phyloP scores from a whole-genome alignment of 2,113 vertebrate species.

The Erinaceus europaeus region DNA sequence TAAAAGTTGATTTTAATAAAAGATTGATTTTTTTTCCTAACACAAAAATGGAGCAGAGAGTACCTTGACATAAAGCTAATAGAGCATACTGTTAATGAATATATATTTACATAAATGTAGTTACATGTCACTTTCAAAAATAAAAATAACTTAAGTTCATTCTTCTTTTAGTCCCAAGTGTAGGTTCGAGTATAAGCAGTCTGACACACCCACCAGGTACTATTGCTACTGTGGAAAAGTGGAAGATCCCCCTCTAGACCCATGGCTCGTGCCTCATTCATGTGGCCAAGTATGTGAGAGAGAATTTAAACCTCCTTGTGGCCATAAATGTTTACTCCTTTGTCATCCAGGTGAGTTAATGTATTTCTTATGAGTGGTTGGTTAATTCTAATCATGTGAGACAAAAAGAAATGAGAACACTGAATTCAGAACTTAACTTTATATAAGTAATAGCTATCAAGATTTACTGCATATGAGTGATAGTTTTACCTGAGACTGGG shows the following conservation, averaged over 20 bases:
- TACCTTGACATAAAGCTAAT: neutral
- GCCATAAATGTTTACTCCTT: constrained; percentile 95
- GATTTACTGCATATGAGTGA: no score
- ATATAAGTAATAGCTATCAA: no score
- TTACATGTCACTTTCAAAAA: constrained; percentile 17
- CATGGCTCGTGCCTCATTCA: constrained; percentile 97
- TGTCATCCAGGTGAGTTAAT: constrained; percentile 93
- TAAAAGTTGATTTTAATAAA: constrained; percentile 4
- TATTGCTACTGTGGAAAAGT: constrained; percentile 96
- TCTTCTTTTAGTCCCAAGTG: constrained; percentile 91
- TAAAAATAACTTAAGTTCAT: constrained; percentile 39
- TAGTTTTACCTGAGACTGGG: no score
- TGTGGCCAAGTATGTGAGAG: constrained; percentile 95
- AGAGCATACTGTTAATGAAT: neutral
- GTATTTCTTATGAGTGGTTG: neutral
- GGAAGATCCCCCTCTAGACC: constrained; percentile 91
- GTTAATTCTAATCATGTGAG: neutral
- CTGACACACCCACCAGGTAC: constrained; percentile 91
- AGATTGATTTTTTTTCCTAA: constrained; percentile 15
- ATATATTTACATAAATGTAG: neutral
- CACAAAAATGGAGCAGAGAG: neutral
- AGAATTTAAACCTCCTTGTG: constrained; percentile 91
- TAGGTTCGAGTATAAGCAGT: constrained; percentile 91
- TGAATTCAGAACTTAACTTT: constrained; percentile 39
- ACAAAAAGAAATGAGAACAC: neutral